Conservation (phyloP, 2,888 invertebrate genomes). For the Campoletis raptor region DNA sequence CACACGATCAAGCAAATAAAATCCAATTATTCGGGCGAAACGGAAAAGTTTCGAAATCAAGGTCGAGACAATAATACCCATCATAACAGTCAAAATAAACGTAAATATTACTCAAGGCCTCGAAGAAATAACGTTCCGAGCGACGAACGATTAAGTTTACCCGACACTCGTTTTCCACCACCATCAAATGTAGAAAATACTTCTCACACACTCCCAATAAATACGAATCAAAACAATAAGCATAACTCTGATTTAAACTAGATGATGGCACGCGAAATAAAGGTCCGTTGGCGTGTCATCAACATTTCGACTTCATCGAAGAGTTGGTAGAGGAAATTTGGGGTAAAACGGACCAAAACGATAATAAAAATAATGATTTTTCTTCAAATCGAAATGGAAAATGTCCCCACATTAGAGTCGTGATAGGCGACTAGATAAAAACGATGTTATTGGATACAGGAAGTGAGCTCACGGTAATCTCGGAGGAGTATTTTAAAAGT, state of each 20-base stretch:
- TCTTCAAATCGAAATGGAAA: not conserved
- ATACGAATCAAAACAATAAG: not conserved
- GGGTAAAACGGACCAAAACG: constrained; percentile 9
- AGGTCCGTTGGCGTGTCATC: not conserved
- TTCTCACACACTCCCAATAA: too few species aligned
- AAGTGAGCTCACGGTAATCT: not conserved
- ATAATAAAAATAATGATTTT: not conserved
- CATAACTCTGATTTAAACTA: constrained; percentile 24
- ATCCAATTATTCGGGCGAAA: not conserved
- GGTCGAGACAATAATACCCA: too few species aligned
- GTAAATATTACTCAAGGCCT: too few species aligned
- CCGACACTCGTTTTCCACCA: too few species aligned
- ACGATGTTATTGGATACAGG: not conserved
- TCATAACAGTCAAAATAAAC: too few species aligned
- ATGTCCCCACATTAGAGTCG: not conserved
- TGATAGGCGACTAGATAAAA: not conserved
- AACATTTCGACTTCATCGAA: not conserved
- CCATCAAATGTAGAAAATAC: too few species aligned
- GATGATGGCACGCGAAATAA: constrained; percentile 18
- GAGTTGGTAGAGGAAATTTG: constrained; percentile 24
- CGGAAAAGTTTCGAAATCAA: not conserved
- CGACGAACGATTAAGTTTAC: too few species aligned
- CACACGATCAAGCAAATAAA: not conserved
- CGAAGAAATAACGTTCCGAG: too few species aligned
- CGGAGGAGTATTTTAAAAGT: not conserved